Evolutionary conservation across 2,888 invertebrate species (phyloP).

Genomic region (Calephelis perditalis): DNA sequence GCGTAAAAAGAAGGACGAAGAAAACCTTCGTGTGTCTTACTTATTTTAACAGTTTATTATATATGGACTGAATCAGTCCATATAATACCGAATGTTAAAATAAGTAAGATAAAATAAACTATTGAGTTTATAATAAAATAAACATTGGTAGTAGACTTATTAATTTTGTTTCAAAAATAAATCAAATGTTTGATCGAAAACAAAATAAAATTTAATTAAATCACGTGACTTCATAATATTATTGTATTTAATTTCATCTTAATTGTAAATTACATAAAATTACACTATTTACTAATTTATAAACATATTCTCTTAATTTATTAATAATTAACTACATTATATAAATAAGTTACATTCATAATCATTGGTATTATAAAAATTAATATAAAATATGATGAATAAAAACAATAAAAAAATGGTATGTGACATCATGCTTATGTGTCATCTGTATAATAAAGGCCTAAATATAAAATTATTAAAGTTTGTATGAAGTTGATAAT

Average conservation of each 20-base stretch:
- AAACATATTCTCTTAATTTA: slow-evolving; percentile 6
- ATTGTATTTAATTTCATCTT: slow-evolving; percentile 9
- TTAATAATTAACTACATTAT: slow-evolving; percentile 8
- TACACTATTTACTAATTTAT: slow-evolving; percentile 7
- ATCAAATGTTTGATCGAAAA: too few relatives aligned
- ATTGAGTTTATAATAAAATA: too few relatives aligned
- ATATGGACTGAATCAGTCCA: too few relatives aligned
- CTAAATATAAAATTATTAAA: slow-evolving; percentile 1
- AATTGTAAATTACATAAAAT: slow-evolving; percentile 9
- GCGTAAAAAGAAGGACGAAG: too few relatives aligned
- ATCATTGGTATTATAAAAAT: slow-evolving; percentile 5
- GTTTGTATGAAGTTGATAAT: too few relatives aligned
- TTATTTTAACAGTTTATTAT: too few relatives aligned
- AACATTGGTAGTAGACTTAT: too few relatives aligned
- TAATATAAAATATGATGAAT: slow-evolving; percentile 3
- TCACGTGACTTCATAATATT: slow-evolving; percentile 1
- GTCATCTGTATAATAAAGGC: slow-evolving; percentile 2
- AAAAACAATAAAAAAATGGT: not conserved
- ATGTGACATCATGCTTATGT: not conserved
- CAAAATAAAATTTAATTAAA: slow-evolving; percentile 11
- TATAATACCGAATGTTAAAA: too few relatives aligned
- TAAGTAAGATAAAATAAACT: too few relatives aligned
- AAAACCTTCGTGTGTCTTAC: too few relatives aligned
- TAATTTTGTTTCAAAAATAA: too few relatives aligned
- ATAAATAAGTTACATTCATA: slow-evolving; percentile 4